phyloP scores from a whole-genome alignment of 2,888 invertebrate genomes.

The Brachyopa scutellaris region DNA sequence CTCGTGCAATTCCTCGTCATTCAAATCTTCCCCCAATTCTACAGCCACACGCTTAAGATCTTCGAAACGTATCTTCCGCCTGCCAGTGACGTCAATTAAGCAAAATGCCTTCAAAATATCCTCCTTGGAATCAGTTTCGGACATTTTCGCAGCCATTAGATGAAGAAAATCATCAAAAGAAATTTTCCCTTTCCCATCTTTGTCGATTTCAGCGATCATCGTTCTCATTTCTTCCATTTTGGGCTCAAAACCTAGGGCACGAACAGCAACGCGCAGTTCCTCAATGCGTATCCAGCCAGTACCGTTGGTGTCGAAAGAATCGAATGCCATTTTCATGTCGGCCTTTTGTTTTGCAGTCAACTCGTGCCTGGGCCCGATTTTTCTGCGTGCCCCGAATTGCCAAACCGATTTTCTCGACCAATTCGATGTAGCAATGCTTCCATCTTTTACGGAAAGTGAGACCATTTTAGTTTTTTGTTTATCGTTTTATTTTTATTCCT shows the following conservation, averaged over 20 bases:
- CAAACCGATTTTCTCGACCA: neutral
- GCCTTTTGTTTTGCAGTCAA: slow-evolving; percentile 53
- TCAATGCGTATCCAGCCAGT: slow-evolving; percentile 62
- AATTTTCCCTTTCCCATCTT: slow-evolving; percentile 62
- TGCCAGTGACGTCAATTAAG: slow-evolving; percentile 34
- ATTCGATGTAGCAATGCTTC: no score
- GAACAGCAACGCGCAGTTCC: slow-evolving; percentile 66
- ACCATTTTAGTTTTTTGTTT: no score
- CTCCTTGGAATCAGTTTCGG: slow-evolving; percentile 51
- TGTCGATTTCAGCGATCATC: slow-evolving; percentile 59
- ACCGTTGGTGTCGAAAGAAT: slow-evolving; percentile 62
- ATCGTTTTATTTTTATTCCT: no score
- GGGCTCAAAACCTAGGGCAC: slow-evolving; percentile 66
- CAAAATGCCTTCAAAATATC: slow-evolving; percentile 57
- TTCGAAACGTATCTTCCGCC: slow-evolving; percentile 11
- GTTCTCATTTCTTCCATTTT: slow-evolving; percentile 56
- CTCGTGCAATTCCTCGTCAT: slow-evolving; percentile 62
- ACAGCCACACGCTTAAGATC: slow-evolving; percentile 39
- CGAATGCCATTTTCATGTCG: slow-evolving; percentile 65
- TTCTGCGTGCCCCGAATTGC: neutral
- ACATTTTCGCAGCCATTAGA: slow-evolving; percentile 67
- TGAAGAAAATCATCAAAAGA: slow-evolving; percentile 64
- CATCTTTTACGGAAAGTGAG: no score
- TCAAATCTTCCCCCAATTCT: slow-evolving; percentile 46
- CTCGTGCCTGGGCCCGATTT: slow-evolving; percentile 46